Evolutionary conservation across 2,113 vertebrate genomes (phyloP).

Genomic region (Cyanoderma ruficeps): DNA sequence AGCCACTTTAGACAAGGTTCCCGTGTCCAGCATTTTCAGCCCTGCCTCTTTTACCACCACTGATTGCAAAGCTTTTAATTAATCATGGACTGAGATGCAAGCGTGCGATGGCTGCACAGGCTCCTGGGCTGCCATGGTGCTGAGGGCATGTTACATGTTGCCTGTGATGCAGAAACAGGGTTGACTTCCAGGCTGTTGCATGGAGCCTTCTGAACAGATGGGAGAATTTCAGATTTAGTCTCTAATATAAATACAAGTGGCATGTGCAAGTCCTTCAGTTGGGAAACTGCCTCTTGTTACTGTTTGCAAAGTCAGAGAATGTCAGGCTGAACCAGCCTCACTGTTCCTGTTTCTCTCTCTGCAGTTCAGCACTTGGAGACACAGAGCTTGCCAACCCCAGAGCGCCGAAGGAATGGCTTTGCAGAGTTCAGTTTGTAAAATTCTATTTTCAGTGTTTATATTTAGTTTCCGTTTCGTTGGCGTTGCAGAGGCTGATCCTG

Average conservation of each 20-base stretch:
- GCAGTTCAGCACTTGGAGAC: not conserved
- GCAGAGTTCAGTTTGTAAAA: not conserved
- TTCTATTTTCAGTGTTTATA: not conserved
- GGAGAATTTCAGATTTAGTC: not conserved
- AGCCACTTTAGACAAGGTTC: not conserved
- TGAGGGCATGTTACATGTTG: not conserved
- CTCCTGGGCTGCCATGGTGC: fast-evolving
- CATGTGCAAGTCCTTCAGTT: not conserved
- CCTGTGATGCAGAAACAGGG: not conserved
- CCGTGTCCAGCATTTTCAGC: fast-evolving
- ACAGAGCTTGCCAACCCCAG: not conserved
- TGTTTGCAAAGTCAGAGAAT: not conserved
- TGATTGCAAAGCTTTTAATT: not conserved
- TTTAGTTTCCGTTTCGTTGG: not conserved
- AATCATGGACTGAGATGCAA: not conserved
- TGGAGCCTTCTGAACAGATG: not conserved
- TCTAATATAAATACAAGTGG: not conserved
- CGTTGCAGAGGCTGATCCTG: not conserved
- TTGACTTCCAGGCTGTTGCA: not conserved
- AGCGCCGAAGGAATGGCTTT: not conserved
- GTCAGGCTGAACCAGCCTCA: not conserved
- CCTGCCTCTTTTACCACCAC: not conserved
- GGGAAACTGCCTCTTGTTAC: not conserved
- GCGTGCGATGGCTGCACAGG: fast-evolving
- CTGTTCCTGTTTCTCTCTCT: not conserved